Evolutionary conservation across 2,797 vertebrate species (phyloP).

Genomic region (Oceanodroma leucorhoa): DNA sequence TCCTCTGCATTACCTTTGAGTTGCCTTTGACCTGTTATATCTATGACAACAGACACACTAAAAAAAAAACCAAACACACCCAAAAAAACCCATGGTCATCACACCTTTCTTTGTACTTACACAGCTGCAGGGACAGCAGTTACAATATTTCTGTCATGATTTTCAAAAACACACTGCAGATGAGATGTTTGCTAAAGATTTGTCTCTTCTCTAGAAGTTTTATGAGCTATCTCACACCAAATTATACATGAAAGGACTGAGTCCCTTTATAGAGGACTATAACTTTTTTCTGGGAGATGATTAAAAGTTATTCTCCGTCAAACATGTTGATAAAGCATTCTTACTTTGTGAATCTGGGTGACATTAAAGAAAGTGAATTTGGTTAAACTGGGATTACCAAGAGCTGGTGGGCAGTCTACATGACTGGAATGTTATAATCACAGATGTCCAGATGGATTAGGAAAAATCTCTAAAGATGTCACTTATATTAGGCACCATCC

Average conservation of each 20-base stretch:
- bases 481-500: neutral
- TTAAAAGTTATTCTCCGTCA: neutral
- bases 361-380: neutral
- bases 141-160: neutral
- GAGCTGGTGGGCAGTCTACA: neutral
- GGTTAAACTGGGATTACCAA: neutral
- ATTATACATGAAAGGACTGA: neutral
- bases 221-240: neutral
- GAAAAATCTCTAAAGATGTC: neutral
- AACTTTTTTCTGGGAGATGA: neutral
- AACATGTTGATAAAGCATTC: neutral
- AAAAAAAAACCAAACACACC: neutral
- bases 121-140: neutral
- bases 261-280: neutral
- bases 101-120: neutral
- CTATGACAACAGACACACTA: neutral
- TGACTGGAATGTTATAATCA: neutral
- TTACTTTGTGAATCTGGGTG: neutral
- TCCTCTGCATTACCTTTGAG: neutral
- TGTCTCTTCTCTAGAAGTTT: neutral
- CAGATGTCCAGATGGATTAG: neutral
- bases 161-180: neutral
- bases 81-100: neutral
- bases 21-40: neutral
- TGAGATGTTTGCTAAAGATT: neutral